These are phyloP conservation scores for Campaea margaritaria DNA, from an alignment of 2,888 invertebrate genomes.

Conservation along the genomic window DNA sequence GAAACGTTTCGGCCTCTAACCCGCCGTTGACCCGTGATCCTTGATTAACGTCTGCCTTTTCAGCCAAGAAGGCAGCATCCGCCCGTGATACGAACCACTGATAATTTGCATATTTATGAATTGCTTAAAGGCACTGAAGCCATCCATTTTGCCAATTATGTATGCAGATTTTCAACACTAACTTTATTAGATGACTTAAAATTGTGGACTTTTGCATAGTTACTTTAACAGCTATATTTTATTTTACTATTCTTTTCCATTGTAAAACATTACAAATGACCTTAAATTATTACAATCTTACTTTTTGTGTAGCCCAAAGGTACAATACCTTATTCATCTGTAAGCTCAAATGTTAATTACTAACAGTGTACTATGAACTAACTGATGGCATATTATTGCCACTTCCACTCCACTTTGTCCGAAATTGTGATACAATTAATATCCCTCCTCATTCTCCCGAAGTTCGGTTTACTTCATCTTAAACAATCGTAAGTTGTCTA, in stretches of 20 bases:
- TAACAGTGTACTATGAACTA: too few relatives aligned
- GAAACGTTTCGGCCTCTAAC: conserved; percentile 10
- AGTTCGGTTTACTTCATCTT: not conserved
- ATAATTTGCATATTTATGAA: conserved; percentile 26
- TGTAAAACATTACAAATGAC: too few relatives aligned
- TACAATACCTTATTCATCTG: too few relatives aligned
- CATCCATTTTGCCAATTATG: conserved; percentile 1
- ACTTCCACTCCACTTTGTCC: too few relatives aligned
- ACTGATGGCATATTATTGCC: too few relatives aligned
- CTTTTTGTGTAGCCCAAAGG: too few relatives aligned
- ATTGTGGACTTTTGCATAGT: too few relatives aligned
- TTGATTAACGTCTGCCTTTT: conserved; percentile 35
- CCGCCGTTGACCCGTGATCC: conserved; percentile 36
- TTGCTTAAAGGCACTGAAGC: not conserved
- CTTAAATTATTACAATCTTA: too few relatives aligned
- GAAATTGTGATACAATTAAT: not conserved
- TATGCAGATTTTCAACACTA: not conserved
- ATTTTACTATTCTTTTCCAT: too few relatives aligned
- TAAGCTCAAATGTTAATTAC: too few relatives aligned
- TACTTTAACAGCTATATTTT: too few relatives aligned
- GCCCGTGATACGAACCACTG: conserved; percentile 21
- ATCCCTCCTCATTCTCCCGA: not conserved
- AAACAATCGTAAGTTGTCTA: conserved; percentile 3
- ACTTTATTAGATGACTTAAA: too few relatives aligned
- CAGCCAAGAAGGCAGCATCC: conserved; percentile 21